Conservation (phyloP, 2,797 vertebrate genomes). For the Astyanax mexicanus region DNA sequence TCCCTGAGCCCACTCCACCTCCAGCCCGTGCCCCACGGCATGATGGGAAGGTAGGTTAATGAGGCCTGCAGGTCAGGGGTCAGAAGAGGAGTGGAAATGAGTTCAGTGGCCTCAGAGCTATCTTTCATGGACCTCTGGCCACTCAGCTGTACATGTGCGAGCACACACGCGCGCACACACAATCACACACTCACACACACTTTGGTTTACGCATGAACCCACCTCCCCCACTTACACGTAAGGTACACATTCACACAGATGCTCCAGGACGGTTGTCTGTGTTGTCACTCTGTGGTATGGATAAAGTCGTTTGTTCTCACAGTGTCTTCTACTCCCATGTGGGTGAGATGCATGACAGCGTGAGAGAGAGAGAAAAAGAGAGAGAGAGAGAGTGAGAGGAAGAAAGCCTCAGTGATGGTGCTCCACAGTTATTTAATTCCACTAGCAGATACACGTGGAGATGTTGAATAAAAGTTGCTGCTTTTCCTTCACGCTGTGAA, state of each 20-base stretch:
- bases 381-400: background rate
- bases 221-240: constrained; percentile 31
- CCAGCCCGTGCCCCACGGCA: constrained; percentile 45
- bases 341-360: constrained; percentile 3
- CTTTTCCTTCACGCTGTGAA: no score
- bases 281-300: constrained; percentile 1
- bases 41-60: constrained; percentile 68
- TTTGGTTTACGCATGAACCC: constrained; percentile 44
- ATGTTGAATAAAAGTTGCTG: no score
- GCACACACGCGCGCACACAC: no score
- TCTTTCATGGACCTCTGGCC: constrained; percentile 63
- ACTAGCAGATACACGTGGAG: no score
- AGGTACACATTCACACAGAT: constrained; percentile 22
- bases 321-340: constrained; percentile 10
- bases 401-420: background rate
- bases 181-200: no score
- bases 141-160: constrained; percentile 44
- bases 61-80: constrained; percentile 75
- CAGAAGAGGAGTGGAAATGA: constrained; percentile 76
- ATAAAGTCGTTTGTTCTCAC: constrained; percentile 26
- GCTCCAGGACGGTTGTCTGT: constrained; percentile 17
- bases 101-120: constrained; percentile 69
- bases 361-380: background rate
- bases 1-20: constrained; percentile 41
- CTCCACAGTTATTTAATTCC: constrained; percentile 16